These are phyloP conservation scores for Dynastes hyllus DNA, from an alignment of 2,888 invertebrate genomes.

Conservation along the genomic window DNA sequence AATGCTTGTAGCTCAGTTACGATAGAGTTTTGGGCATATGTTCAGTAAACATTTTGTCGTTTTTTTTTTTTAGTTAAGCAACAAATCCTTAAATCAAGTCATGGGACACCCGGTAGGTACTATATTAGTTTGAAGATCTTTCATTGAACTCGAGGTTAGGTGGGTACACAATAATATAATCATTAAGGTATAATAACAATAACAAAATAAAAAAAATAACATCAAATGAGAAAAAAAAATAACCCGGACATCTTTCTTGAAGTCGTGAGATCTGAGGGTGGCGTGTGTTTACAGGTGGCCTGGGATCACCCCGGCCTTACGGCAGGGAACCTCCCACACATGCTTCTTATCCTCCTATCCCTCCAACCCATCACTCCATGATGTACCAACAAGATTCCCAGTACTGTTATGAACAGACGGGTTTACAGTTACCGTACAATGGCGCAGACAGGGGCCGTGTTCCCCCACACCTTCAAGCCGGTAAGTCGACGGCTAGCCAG, in stretches of 20 bases:
- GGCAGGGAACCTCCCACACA: constrained; percentile 72
- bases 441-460: constrained; percentile 70
- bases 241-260: constrained; percentile 34
- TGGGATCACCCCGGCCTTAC: constrained; percentile 75
- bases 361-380: constrained; percentile 72
- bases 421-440: constrained; percentile 70
- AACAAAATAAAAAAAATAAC: neutral
- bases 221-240: constrained; percentile 10
- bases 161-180: constrained; percentile 25
- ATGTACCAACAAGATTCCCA: constrained; percentile 73
- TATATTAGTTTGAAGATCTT: constrained; percentile 39
- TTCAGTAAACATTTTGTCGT: too few relatives aligned
- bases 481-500: constrained; percentile 69
- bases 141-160: constrained; percentile 50
- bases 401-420: constrained; percentile 77
- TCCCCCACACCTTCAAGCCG: constrained; percentile 70
- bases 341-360: constrained; percentile 69
- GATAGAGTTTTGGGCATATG: too few relatives aligned
- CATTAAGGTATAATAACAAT: neutral
- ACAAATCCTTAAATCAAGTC: too few relatives aligned
- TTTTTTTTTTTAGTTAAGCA: too few relatives aligned
- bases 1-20: too few relatives aligned
- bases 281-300: constrained; percentile 75
- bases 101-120: too few relatives aligned
- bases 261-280: constrained; percentile 61